Evolutionary conservation across 2,797 vertebrate species (phyloP), one percentile per base, ranked within the genome.

Genomic region (Pelodytes ibericus): DNA sequence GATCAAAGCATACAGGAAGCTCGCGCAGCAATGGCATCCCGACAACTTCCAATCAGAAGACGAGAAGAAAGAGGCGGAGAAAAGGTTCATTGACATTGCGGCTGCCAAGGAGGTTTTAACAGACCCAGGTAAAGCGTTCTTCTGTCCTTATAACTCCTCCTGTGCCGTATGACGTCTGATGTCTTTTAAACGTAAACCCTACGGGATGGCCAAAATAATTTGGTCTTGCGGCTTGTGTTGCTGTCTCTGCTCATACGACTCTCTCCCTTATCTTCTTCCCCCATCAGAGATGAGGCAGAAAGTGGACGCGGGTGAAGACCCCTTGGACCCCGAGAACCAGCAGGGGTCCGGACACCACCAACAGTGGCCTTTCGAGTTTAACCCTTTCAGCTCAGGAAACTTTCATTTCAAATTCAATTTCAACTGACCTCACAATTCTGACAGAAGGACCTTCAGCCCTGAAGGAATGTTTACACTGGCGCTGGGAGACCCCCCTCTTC

Each of bases 401-500:
- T 94, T 89, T 81, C 93, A 95, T 83, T 95, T 95, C 81, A 95
- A 94, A 81, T 95, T 95, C 80, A 90, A 95, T 47, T 91, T 91
- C 81, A 93, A 94, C 85, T 94, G 79, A 82, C 27, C 13, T 11
- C 24, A 7, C 5, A 9, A 2, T 2, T 8, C 71, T 22, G 70
- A 61, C 6, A 4, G 41, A 18, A 56, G 15, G 13, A 49, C 18
- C 18, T 49, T 18, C 44, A 15, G 4, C 11, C 20, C 1, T 20
- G 20, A 53, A 22, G n/a, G n/a, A 53, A 22, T 53, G n/a, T 53
- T 53, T 53, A 53, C 18, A 2, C 1, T 24, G n/a, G 2, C 1
- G 3, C 9, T 44, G 10, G 3, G 41, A 44, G 41, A 16, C 41
- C 41, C 18, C 41, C 41, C 13, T 44, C 18, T 44, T 13, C 18